Base-by-base conservation (phyloP, 1,140 invertebrate genomes). In the Papilio aristodemus region DNA sequence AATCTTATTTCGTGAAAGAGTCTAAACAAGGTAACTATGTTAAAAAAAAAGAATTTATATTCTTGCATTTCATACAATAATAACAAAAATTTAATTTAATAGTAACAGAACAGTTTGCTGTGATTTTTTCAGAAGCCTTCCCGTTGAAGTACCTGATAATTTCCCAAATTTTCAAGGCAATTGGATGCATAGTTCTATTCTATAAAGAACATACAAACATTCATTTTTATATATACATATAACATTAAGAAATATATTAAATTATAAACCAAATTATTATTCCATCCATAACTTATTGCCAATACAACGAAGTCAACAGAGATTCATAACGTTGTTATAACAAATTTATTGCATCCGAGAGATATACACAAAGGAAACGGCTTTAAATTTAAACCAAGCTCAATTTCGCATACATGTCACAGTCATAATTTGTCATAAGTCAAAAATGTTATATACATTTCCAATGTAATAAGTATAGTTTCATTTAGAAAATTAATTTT, bases 1-100 rank as follows among this genome's bases (percentile, higher is more conserved):
- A 50, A 50, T 50, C 46, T 50, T 50, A 50, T 50, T 50, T 50
- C 19, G 46, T 50, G 19, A 50, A 46, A 46, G n/a, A 46, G 46
- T 50, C 46, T 50, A 50, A 50, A 50, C 46, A 50, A 50, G 46
- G 46, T 22, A 50, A 50, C 46, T 50, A 50, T 50, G 7, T 50
- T 50, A 11, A 5, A 22, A 50, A 32, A 3, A 3, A 50, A 50
- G 43, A 10, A 22, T 22, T 22, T 22, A 11, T 22, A 8, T 50
- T 9, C 19, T 22, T 3, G 8, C 0, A 22, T 19, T 46, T 19
- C 19, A 46, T 46, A 46, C 7, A 19, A 46, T 46, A 13, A 0
- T 3, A 43, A 7, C 8, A 43, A 6, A 1, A 6, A 43, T 43
- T 43, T 43, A 46, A 9, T 19, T 41, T 41, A 13, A 41, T 1